Base-by-base conservation (phyloP, 1,140 invertebrate species). In the Palaemon carinicauda region DNA sequence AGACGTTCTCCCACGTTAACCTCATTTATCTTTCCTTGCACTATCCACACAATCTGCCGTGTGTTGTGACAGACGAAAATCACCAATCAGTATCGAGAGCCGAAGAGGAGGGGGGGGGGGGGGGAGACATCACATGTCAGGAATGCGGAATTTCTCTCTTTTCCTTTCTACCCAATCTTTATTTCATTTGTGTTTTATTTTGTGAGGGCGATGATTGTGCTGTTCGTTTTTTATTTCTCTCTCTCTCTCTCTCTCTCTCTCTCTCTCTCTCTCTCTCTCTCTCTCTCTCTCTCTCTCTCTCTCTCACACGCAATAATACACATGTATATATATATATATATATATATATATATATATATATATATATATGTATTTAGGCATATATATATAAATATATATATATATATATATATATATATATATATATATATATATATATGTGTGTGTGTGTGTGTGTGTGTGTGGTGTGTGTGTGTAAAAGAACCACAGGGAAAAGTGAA, bases 351-450 rank as follows among this genome's bases (percentile, higher is more conserved):
- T 69, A 27, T 21, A 21, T 24, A 3, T 4, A 24, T 27, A 21
- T 69, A 5, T 27, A 21, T 69, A 0, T 69, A 0, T 69, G 14
- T 69, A 4, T 5, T 14, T n/a, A 69, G 15, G 17, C 15, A 21
- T 27, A 24, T 69, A 4, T 69, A 69, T 69, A 69, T 24, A 69
- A 27, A 24, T 69, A 21, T n/a, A 24, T 69, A 27, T 69, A n/a
- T 21, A 10, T 17, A 60, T 60, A 3, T 7, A 60, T 14, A 60
- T 14, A 21, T 7, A 69, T 69, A 69, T 69, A 69, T 69, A 69
- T 69, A 69, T 69, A 69, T 69, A 69, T 69, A 69, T 69, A 69
- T 69, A 69, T 69, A 69, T 69, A 69, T 69, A 69, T 69, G 24
- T 27, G 10, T 69, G 9, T 69, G 9, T 69, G 10, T 69, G 10